Evolutionary conservation across 2,888 invertebrate species (phyloP).

Genomic region (Amphipyra tragopoginis): DNA sequence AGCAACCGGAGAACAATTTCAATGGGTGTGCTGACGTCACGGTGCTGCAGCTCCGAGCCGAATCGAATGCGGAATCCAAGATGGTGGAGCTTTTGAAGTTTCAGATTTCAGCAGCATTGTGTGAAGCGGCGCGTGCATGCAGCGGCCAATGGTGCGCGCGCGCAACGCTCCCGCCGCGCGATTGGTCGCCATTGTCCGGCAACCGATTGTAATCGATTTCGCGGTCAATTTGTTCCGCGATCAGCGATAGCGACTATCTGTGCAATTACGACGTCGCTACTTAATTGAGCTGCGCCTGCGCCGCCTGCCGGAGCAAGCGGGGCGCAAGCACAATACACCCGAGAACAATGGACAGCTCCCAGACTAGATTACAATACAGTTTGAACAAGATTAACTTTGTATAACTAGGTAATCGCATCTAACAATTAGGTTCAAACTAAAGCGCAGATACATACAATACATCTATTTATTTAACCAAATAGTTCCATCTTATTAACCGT

Average conservation of each 20-base stretch:
- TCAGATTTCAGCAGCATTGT: constrained; percentile 81
- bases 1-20: constrained; percentile 21
- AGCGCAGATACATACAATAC: too few species aligned
- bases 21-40: constrained; percentile 47
- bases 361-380: constrained; percentile 37
- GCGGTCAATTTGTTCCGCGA: constrained; percentile 81
- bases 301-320: neutral
- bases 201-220: constrained; percentile 73
- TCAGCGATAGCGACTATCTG: constrained; percentile 68
- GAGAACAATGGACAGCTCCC: constrained; percentile 56
- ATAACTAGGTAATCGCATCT: constrained; percentile 24
- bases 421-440: neutral
- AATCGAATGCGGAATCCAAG: constrained; percentile 69
- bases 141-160: constrained; percentile 61
- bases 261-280: constrained; percentile 70
- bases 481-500: too few species aligned
- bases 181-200: constrained; percentile 64
- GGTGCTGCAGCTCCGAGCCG: constrained; percentile 59
- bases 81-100: constrained; percentile 65
- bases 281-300: constrained; percentile 67
- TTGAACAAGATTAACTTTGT: constrained; percentile 39
- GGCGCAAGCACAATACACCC: constrained; percentile 30
- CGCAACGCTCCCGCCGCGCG: constrained; percentile 48
- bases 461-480: too few species aligned
- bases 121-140: constrained; percentile 71